A percentile compares a stretch with the other conserved stretches of the same genome.
phyloP scores from a whole-genome alignment of 2,113 vertebrate genomes.

The Leucosticte australis region DNA sequence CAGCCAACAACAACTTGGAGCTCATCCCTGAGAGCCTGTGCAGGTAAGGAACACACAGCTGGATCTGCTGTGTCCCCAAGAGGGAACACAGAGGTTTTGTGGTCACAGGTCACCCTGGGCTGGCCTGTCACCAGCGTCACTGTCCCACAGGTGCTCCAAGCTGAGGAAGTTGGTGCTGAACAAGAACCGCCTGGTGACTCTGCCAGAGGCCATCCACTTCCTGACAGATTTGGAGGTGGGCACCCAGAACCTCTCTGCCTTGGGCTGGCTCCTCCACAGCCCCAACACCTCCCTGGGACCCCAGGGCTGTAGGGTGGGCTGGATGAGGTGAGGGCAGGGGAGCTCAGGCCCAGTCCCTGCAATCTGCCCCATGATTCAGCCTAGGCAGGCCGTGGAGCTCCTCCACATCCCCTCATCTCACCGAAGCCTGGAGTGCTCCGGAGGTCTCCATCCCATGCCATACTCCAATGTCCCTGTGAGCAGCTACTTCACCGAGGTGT shows the following conservation, averaged over 20 bases:
- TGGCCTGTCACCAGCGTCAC: neutral
- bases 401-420: neutral
- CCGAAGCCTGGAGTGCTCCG: accelerated
- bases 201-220: constrained; percentile 94
- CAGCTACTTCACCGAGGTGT: neutral
- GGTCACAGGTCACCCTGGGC: neutral
- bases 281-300: neutral
- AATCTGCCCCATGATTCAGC: neutral
- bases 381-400: neutral
- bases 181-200: constrained; percentile 93
- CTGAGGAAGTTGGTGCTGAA: constrained; percentile 93
- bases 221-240: constrained; percentile 88
- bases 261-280: neutral
- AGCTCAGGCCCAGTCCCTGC: neutral
- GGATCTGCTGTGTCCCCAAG: neutral
- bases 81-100: accelerated
- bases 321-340: neutral
- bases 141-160: constrained; percentile 85
- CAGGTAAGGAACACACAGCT: constrained; percentile 70
- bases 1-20: constrained; percentile 95
- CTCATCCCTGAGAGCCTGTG: constrained; percentile 95
- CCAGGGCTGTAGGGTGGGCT: neutral
- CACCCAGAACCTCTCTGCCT: neutral
- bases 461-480: accelerated
- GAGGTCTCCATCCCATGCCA: neutral